A percentile compares a stretch with the other conserved stretches of the same genome.
Conservation (phyloP, 2,113 vertebrate genomes). For the Anolis carolinensis region DNA sequence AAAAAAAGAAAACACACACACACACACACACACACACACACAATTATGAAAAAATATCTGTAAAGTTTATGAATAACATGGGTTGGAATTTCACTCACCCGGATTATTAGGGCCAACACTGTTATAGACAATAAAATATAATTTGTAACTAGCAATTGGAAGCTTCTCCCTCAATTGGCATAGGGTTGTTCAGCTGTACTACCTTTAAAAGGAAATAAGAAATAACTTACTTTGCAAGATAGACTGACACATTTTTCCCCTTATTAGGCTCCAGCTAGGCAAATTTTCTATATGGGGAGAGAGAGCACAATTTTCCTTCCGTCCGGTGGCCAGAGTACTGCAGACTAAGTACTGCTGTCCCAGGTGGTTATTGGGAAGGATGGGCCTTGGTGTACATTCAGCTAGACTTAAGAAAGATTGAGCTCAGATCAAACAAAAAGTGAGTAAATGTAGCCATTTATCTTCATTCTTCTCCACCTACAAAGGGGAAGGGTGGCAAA, state of each 20-base stretch:
- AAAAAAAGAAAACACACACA: constrained; percentile 12
- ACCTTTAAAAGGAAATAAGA: background rate
- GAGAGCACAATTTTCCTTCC: background rate
- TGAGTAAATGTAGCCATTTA: too few relatives aligned
- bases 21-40: background rate
- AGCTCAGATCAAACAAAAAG: too few relatives aligned
- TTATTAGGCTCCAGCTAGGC: background rate
- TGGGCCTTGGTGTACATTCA: too few relatives aligned
- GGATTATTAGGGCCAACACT: constrained; percentile 35
- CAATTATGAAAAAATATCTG: constrained; percentile 8
- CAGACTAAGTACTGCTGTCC: too few relatives aligned
- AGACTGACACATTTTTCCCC: background rate
- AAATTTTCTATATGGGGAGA: background rate
- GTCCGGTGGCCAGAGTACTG: background rate
- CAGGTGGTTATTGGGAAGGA: too few relatives aligned
- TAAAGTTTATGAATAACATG: constrained; percentile 39
- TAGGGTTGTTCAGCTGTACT: background rate
- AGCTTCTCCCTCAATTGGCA: background rate
- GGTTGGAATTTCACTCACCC: constrained; percentile 52
- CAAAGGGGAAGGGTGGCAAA: too few relatives aligned
- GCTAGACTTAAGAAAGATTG: too few relatives aligned
- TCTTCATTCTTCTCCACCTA: too few relatives aligned
- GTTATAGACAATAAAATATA: background rate
- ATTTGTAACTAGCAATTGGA: background rate
- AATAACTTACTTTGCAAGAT: background rate